Base-by-base conservation (phyloP, 2,113 vertebrate genomes). In the Callionymus lyra region DNA sequence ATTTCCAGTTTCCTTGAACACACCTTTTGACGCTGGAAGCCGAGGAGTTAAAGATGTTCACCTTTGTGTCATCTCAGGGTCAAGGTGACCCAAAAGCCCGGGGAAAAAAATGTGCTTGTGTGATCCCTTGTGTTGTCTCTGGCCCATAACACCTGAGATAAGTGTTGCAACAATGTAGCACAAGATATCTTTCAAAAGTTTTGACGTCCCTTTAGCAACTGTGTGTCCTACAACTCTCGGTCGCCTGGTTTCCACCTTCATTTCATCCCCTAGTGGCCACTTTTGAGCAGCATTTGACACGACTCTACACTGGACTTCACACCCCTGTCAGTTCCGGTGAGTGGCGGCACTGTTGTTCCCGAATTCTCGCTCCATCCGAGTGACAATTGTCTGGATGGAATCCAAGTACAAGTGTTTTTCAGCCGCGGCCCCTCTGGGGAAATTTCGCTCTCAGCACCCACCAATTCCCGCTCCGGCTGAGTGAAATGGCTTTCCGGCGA, bases 361-460 rank as follows among this genome's bases (percentile, higher is more conserved):
- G 42, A 45, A 48, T 43, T 46, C 53, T 4, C 17, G 39, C 38
- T 44, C 18, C 12, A 27, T 56, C 36, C 17, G 66, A 68, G 53
- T 55, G 68, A 68, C 71, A 65, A 39, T 66, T 34, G 13, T 16
- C 38, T 69, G 57, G 69, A 59, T 31, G 41, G 44, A 36, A 67
- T 75, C 66, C 62, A 67, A 41, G 21, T 51, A 27, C 38, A 16
- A 47, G 36, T 59, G 53, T 66, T 68, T 73, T 73, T 69, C 63
- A 64, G 55, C 59, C 56, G 44, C 34, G 2, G 38, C 32, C 53
- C 77, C 65, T 74, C 48, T 38, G 77, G 77, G 21, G 74, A 80
- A 80, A 80, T 80, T 67, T 70, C 49, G 18, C 51, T 58, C 59
- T 52, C 39, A 38, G 57, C 69, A 59, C 63, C 72, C 75, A 33